Evolutionary conservation across 2,888 invertebrate species (phyloP).

Genomic region (Rutpela maculata): DNA sequence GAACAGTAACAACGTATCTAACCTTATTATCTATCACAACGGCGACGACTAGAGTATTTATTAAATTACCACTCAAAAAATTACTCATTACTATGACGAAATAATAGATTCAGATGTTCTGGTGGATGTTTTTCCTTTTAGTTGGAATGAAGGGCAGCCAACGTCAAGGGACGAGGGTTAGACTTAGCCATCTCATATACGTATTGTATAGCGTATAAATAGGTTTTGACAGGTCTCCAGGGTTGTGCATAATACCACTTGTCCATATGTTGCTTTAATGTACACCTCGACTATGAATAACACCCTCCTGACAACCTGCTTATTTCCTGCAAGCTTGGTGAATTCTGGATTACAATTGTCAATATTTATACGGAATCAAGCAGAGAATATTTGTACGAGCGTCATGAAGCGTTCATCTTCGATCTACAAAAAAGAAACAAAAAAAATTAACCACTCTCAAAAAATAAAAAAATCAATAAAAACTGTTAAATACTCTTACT

Average conservation of each 20-base stretch:
- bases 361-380: slow-evolving; percentile 37
- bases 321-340: slow-evolving; percentile 32
- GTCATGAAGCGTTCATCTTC: background rate
- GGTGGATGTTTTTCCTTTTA: slow-evolving; percentile 22
- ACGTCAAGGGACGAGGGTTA: slow-evolving; percentile 41
- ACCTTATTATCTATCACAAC: background rate
- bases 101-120: slow-evolving; percentile 35
- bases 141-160: slow-evolving; percentile 12
- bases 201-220: slow-evolving; percentile 70
- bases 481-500: too few relatives aligned
- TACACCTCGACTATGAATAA: slow-evolving; percentile 51
- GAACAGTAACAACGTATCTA: background rate
- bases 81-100: slow-evolving; percentile 28
- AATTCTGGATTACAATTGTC: slow-evolving; percentile 36
- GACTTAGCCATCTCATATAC: slow-evolving; percentile 63
- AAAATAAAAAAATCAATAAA: too few relatives aligned
- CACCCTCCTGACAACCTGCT: slow-evolving; percentile 57
- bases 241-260: slow-evolving; percentile 74
- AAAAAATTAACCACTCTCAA: too few relatives aligned
- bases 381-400: background rate
- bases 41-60: background rate
- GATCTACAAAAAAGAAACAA: background rate
- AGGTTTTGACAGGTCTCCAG: slow-evolving; percentile 73
- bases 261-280: slow-evolving; percentile 72
- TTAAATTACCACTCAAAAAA: slow-evolving; percentile 21